A percentile compares a stretch with the other conserved stretches of the same genome.
These are phyloP conservation scores for Drosophila cyrtoloma DNA, from an alignment of 2,888 invertebrate genomes.

Conservation along the genomic window DNA sequence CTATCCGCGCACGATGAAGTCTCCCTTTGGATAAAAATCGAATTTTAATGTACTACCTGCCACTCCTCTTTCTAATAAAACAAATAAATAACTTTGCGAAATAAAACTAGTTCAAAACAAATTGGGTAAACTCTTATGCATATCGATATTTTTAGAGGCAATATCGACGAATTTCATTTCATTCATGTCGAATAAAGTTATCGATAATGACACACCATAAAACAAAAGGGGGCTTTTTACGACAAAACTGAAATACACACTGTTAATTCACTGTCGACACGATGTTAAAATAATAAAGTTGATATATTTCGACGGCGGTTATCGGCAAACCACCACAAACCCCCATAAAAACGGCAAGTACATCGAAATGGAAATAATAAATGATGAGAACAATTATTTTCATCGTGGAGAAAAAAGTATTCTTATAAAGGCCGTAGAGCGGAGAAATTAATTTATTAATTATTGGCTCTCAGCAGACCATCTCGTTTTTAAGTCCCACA, in stretches of 20 bases:
- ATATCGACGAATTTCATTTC: neutral
- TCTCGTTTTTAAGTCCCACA: neutral
- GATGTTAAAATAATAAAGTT: neutral
- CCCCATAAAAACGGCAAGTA: neutral
- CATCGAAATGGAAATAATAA: neutral
- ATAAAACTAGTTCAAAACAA: slow-evolving; percentile 23
- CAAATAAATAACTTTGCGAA: slow-evolving; percentile 13
- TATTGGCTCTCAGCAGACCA: neutral
- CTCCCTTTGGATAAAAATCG: neutral
- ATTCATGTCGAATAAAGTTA: neutral
- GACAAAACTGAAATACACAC: too few species aligned
- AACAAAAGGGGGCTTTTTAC: too few species aligned
- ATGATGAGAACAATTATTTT: neutral
- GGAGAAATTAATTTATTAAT: neutral
- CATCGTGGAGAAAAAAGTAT: neutral
- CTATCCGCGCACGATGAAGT: neutral
- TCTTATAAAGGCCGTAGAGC: neutral
- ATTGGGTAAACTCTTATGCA: neutral
- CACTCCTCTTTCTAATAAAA: neutral
- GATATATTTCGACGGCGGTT: neutral
- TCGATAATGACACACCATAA: neutral
- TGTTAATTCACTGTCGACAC: too few species aligned
- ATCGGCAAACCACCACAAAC: neutral
- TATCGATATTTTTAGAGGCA: neutral
- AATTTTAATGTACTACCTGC: neutral